Evolutionary conservation across 2,797 vertebrate species (phyloP).

Genomic region (Gymnopithys bicolor): DNA sequence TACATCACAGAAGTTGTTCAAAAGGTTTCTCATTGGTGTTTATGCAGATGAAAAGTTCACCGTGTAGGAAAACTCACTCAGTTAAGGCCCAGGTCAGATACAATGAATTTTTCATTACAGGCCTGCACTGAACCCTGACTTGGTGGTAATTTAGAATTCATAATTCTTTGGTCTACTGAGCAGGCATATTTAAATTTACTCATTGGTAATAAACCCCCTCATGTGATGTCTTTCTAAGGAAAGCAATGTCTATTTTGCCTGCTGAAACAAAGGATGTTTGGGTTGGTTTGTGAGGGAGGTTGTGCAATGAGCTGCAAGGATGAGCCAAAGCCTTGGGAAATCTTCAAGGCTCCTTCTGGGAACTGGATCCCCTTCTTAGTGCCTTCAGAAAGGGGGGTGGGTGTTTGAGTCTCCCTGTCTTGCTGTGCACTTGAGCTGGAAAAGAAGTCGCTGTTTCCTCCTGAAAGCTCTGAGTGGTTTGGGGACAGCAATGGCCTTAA

Average conservation of each 20-base stretch:
- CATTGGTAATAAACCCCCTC: neutral
- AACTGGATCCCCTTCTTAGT: neutral
- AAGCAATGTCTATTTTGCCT: neutral
- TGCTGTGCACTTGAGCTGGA: neutral
- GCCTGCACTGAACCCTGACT: neutral
- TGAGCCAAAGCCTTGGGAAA: neutral
- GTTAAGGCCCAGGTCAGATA: neutral
- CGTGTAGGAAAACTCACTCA: neutral
- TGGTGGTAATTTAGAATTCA: neutral
- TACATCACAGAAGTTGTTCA: neutral
- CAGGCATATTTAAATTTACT: neutral
- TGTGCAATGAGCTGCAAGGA: neutral
- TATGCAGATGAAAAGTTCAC: neutral
- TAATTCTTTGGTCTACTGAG: neutral
- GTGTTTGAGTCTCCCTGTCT: neutral
- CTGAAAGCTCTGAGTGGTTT: neutral
- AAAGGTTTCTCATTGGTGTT: neutral
- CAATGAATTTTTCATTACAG: neutral
- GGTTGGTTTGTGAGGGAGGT: neutral
- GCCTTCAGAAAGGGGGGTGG: neutral
- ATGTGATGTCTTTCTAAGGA: neutral
- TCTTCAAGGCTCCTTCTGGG: neutral
- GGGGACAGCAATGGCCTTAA: fast-evolving
- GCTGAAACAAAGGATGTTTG: neutral
- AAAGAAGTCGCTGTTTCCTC: neutral